Base-by-base conservation (phyloP, 2,113 vertebrate species). In the Sinocyclocheilus grahami region DNA sequence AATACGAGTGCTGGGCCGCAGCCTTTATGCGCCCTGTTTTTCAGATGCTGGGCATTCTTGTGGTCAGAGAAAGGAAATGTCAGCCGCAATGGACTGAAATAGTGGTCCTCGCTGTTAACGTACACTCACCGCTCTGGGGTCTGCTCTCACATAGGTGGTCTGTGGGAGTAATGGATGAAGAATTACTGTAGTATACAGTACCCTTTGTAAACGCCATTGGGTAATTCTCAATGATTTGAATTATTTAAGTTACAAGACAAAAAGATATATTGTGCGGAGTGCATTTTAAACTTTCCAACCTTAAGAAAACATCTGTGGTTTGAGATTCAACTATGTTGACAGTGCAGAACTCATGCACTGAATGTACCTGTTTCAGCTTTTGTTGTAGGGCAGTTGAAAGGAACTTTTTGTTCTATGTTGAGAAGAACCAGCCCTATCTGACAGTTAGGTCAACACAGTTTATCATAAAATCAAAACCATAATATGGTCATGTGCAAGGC, bases 1-100 rank as follows among this genome's bases (percentile, higher is more conserved):
- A 65, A 83, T 55, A 33, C 72, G 11, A 30, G 33, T 37, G 69
- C 20, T 51, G 78, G 4, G 80, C 71, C 5, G 4, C 27, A 82
- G n/a, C 79, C 33, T 51, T 33, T 67, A 27, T 62, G 55, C 55
- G 60, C 39, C 46, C 20, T 75, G 16, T 82, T 67, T 84, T 39
- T 74, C 63, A 46, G 72, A 65, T 67, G 71, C 67, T 84, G 65
- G 77, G 69, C 80, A 87, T 88, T 85, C 77, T 86, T 90, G 87
- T 85, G 87, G 86, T 90, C 74, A 58, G 77, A 74, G 8, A 80
- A 62, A 60, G 80, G 85, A 87, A 88, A 86, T 71, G 77, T 90
- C 82, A 79, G 74, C 76, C 83, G 18, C 39, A 55, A 82, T 24
- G 62, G 39, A 53, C 51, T 65, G 74, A 78, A 76, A 42, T 42